Base-by-base conservation (phyloP, 2,113 vertebrate species). In the Rhabdomys dilectus region DNA sequence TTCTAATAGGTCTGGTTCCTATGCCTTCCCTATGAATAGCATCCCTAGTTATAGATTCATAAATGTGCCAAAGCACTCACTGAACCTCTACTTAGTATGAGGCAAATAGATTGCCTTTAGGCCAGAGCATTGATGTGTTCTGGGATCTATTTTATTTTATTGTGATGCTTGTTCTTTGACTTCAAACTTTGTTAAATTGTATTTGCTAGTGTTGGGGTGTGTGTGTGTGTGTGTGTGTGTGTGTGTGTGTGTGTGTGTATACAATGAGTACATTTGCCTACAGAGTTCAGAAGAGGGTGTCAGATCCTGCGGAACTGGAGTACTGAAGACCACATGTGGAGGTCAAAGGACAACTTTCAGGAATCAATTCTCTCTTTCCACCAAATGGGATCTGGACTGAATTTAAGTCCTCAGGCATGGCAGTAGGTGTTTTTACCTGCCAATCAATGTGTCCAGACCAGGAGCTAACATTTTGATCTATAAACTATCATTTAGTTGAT, bases 141-240 rank as follows among this genome's bases (percentile, higher is more conserved):
- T 24, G 58, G 88, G 34, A 64, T 85, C n/a, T 42, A 91, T 66
- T 56, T 73, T 64, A 75, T 73, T 39, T 60, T 42, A 80, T 51
- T 90, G 62, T 76, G 62, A 80, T 70, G 53, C 94, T 91, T 58
- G 17, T 19, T 94, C 53, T 68, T 87, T 75, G 29, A 68, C 82
- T 75, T 93, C 70, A 96, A 94, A 62, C 48, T 91, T 95, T 87
- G 26, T 51, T 90, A 84, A 89, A 76, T 93, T 88, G 85, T 29
- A 22, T 94, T 93, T 82, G 4, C 34, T 88, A 73, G 26, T 29
- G 5, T 88, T 87, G 85, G 51, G 8, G 29, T 51, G 48, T 51
- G 29, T 34, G 29, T 68, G 2, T 31, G 5, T 6, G 6, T 48
- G 45, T 66, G n/a, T n/a, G n/a, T n/a, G n/a, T n/a, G n/a, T n/a